These are phyloP conservation scores for Microcebus tavaratra DNA, from an alignment of 2,113 vertebrate genomes.

Conservation along the genomic window DNA sequence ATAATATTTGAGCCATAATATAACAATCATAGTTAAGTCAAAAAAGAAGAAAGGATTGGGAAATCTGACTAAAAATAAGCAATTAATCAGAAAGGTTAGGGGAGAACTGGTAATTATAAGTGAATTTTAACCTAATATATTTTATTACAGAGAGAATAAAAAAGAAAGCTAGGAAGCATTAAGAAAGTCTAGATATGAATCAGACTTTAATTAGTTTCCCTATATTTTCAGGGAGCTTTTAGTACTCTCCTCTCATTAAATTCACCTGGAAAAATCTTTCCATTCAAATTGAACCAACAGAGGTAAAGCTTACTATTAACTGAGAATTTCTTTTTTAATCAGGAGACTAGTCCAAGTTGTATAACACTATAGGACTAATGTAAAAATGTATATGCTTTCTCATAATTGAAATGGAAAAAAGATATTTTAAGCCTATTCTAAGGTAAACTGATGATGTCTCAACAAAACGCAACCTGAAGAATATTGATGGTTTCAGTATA, in stretches of 20 bases:
- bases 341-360: background rate
- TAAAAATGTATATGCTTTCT: background rate
- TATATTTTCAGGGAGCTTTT: background rate
- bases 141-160: background rate
- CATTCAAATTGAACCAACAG: background rate
- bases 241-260: background rate
- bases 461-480: background rate
- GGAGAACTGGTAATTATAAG: background rate
- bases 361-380: background rate
- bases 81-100: background rate
- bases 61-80: background rate
- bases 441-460: background rate
- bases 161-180: background rate
- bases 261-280: background rate
- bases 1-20: background rate
- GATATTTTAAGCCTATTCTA: background rate
- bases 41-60: background rate
- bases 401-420: background rate
- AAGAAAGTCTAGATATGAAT: background rate
- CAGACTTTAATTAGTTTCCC: background rate
- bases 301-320: background rate
- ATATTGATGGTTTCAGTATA: background rate
- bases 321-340: background rate
- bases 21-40: background rate
- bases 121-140: constrained; percentile 14